A percentile compares a stretch with the other conserved stretches of the same genome.
Evolutionary conservation across 2,113 vertebrate genomes (phyloP).

Genomic region (Genyomyrus donnyi): DNA sequence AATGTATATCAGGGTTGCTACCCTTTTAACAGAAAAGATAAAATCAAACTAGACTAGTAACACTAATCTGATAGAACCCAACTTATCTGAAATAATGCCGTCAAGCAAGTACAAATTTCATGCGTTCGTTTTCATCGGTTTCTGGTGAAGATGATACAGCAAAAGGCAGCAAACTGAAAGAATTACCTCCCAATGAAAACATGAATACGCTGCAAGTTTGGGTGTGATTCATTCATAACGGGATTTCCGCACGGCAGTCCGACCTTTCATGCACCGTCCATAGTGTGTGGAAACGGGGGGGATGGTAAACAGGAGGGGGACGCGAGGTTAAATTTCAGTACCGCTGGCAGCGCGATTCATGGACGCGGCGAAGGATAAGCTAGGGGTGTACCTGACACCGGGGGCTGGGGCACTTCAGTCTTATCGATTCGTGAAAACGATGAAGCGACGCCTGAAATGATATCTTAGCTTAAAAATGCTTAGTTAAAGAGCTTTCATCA

Average conservation of each 20-base stretch:
- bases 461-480: conserved; percentile 12
- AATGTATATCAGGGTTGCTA: background rate
- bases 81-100: background rate
- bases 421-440: background rate
- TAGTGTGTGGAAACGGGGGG: background rate
- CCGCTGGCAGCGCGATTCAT: background rate
- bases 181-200: background rate
- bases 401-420: background rate
- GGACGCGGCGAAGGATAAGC: background rate
- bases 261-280: background rate
- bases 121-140: background rate
- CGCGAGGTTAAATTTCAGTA: background rate
- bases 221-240: background rate
- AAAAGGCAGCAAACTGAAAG: background rate
- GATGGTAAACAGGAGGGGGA: background rate
- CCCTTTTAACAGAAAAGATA: background rate
- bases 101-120: background rate
- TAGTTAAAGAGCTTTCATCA: background rate
- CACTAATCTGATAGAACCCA: background rate
- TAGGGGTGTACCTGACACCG: background rate
- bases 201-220: background rate
- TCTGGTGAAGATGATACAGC: background rate
- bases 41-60: background rate
- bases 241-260: background rate
- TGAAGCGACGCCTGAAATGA: background rate